Percentiles rank a stretch among this genome's conserved stretches.
Conservation (phyloP, 2,797 vertebrate genomes). For the Coregonus ussuriensis region DNA sequence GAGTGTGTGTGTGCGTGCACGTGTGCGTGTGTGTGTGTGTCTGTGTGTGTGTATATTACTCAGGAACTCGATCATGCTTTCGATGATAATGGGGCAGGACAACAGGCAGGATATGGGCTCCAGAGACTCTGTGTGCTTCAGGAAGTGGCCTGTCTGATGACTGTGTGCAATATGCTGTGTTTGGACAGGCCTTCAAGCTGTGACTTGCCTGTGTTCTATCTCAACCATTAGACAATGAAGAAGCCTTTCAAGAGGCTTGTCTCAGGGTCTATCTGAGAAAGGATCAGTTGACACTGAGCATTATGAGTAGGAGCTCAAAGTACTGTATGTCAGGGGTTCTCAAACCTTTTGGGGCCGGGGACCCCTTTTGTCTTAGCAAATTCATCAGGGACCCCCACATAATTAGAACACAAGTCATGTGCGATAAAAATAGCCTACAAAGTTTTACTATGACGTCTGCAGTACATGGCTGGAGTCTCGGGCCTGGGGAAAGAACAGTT, state of each 20-base stretch:
- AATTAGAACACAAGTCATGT: no score
- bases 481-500: no score
- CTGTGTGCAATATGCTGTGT: slow-evolving; percentile 1
- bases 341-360: no score
- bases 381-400: no score
- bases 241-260: neutral
- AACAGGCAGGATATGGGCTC: slow-evolving; percentile 7
- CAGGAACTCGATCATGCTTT: neutral
- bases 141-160: slow-evolving; percentile 1
- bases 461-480: no score
- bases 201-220: neutral
- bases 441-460: no score
- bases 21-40: slow-evolving; percentile 11
- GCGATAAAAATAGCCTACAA: no score
- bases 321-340: neutral
- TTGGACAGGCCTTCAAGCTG: slow-evolving; percentile 2
- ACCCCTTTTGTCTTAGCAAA: no score
- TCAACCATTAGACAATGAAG: neutral
- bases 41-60: slow-evolving; percentile 14
- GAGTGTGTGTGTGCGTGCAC: neutral
- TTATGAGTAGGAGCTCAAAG: neutral
- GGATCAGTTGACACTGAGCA: neutral
- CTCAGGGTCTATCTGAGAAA: neutral
- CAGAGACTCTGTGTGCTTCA: neutral
- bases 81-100: neutral